Base-by-base conservation (phyloP, 1,140 invertebrate species). In the Aradophagus sp. region DNA sequence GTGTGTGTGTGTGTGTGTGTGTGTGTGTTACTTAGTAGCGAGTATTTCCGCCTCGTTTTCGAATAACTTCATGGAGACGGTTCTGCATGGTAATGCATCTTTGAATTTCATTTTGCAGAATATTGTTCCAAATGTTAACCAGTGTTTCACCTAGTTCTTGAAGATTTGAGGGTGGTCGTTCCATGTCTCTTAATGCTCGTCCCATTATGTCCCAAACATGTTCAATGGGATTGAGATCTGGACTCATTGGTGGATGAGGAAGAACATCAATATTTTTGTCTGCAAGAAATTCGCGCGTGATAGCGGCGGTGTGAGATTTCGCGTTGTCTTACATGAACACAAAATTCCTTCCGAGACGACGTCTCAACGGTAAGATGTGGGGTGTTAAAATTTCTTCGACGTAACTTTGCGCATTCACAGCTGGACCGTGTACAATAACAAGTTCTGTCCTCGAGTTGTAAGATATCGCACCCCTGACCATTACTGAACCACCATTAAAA, bases 261-360 rank as follows among this genome's bases (percentile, higher is more conserved):
- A 55, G 38, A 39, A 42, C 15, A 12, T 3, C 35, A 12, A 17
- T 36, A n/a, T 44, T 12, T 2, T 58, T 27, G 0, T 58, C 41
- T 38, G 6, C 15, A 5, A 58, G 11, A 58, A 58, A 45, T 7
- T 36, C 1, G 0, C 20, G 41, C 5, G 41, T 45, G 20, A 17
- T 17, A 6, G 27, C 29, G 11, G 34, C 14, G 4, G 53, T 58
- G 8, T 58, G 41, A 17, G 20, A 34, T 16, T 38, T 5, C 1
- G 32, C 41, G 32, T 58, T 58, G 6, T 47, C 41, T n/a, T 45
- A 32, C 23, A 45, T 38, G 8, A 45, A 47, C 4, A 58, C 8
- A 11, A 45, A 36, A 20, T 45, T 15, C n/a, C 27, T 31, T 1
- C 31, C 29, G 11, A 35, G 8, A 14, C 19, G 53, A 10, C 15